Base-by-base conservation (phyloP, 2,797 vertebrate genomes). In the Botia almorhae region DNA sequence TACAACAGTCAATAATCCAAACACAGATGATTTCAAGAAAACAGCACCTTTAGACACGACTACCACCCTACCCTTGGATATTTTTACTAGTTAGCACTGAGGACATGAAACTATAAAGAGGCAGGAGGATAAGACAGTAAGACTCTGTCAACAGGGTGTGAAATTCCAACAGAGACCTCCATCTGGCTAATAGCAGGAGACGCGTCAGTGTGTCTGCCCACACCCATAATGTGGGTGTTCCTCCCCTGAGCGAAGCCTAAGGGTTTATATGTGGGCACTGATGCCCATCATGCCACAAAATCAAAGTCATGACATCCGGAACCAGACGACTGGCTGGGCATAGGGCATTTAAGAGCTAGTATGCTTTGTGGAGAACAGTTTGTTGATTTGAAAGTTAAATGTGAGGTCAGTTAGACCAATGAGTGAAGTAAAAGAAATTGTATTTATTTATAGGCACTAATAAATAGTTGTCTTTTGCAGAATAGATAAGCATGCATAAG, bases 101-200 rank as follows among this genome's bases (percentile, higher is more conserved):
- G 76, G n/a, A 58, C 16, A 51, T 56, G 50, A n/a, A 13, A 61
- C 33, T 29, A 56, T 36, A 46, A 77, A 72, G 14, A 63, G 33
- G 36, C 14, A 78, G 84, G 89, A 87, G 89, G 91, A 92, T 91
- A 91, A 91, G 90, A 92, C 90, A 92, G 90, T 90, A 91, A 89
- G 88, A 85, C 89, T 84, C 90, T 92, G 90, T 92, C 91, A 93
- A 90, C 89, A 91, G 90, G 90, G 92, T 93, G 93, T 90, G 90
- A 92, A 92, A 92, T 93, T 93, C 92, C 90, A 87, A 85, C 87
- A 89, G 86, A 85, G 90, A 88, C 90, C 85, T 89, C 89, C 83
- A 84, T 91, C 89, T 93, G 90, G 80, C 85, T 84, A 89, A 91
- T 91, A 86, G 87, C 88, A 77, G 83, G 84, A 85, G 87, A 87